Conservation (phyloP, 2,888 invertebrate species). For the Parapristionchus giblindavisi region DNA sequence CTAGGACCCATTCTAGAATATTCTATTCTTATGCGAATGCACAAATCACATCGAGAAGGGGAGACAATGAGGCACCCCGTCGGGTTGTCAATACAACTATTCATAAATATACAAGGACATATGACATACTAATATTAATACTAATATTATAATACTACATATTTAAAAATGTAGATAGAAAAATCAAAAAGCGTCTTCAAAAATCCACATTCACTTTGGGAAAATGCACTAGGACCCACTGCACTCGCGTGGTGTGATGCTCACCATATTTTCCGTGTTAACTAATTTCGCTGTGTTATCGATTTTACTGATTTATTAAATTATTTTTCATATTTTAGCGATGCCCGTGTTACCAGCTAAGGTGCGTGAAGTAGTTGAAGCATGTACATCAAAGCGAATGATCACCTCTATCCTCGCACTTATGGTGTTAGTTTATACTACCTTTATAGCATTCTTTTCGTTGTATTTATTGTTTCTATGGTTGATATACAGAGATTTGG, state of each 20-base stretch:
- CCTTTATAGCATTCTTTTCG: background rate
- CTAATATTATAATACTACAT: too few relatives aligned
- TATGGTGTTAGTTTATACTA: constrained; percentile 9
- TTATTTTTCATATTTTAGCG: background rate
- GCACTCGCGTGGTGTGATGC: background rate
- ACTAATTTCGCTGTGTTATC: background rate
- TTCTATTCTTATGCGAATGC: constrained; percentile 34
- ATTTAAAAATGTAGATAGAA: too few relatives aligned
- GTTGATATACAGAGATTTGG: background rate
- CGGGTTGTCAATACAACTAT: too few relatives aligned
- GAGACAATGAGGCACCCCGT: constrained; percentile 31
- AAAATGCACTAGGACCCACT: background rate
- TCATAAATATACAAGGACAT: too few relatives aligned
- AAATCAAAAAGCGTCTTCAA: too few relatives aligned
- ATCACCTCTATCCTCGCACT: constrained; percentile 29
- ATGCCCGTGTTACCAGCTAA: constrained; percentile 21
- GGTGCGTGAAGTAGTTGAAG: constrained; percentile 27
- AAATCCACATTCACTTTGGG: too few relatives aligned
- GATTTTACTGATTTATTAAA: background rate
- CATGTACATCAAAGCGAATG: constrained; percentile 34
- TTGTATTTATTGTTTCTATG: background rate
- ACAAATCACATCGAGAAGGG: constrained; percentile 27
- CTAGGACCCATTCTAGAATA: constrained; percentile 9
- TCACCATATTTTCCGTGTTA: background rate
- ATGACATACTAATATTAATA: too few relatives aligned